Evolutionary conservation across 2,888 invertebrate species (phyloP).

Genomic region (Andricus quercusramuli): DNA sequence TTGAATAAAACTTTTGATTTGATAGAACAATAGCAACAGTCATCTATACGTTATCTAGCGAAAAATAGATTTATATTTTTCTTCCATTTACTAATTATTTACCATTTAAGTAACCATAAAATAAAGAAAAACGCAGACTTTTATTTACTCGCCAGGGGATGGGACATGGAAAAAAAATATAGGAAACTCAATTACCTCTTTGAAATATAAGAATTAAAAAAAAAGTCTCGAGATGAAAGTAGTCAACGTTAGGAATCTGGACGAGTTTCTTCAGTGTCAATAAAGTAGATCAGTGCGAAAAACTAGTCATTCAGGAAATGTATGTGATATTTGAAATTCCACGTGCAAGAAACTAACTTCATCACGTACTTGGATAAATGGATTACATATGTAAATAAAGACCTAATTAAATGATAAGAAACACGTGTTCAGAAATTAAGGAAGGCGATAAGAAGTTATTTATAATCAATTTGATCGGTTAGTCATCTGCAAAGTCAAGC

Average conservation of each 20-base stretch:
- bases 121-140: no score
- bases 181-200: no score
- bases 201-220: not conserved
- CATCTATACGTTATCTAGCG: not conserved
- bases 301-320: not conserved
- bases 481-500: not conserved
- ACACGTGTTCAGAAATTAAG: not conserved
- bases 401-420: not conserved
- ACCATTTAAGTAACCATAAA: no score
- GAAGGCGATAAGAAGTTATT: not conserved
- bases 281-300: not conserved
- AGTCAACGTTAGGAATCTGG: not conserved
- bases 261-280: not conserved
- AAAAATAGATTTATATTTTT: no score
- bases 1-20: constrained; percentile 17
- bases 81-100: no score
- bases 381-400: not conserved
- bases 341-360: not conserved
- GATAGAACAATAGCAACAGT: not conserved
- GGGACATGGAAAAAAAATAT: no score
- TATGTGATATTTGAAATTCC: not conserved
- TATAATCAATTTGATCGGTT: not conserved
- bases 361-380: not conserved
- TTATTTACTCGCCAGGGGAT: no score
- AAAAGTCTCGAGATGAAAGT: not conserved